Base-by-base conservation (phyloP, 2,797 vertebrate genomes). In the Spatula clypeata region DNA sequence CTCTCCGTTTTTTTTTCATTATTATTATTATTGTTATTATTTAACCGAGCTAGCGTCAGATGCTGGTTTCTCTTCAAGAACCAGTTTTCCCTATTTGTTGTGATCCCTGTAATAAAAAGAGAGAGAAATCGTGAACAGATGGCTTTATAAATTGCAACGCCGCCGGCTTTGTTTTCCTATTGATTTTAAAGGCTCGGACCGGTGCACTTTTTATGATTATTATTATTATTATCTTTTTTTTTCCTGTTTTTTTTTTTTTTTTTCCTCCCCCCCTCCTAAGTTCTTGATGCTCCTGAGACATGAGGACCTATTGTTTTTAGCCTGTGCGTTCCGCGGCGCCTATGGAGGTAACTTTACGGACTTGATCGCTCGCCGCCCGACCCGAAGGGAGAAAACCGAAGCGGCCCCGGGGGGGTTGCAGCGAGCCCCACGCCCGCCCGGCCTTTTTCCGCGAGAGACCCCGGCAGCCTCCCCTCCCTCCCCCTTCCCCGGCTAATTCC, bases 301-400 rank as follows among this genome's bases (percentile, higher is more conserved):
- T 80, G 94, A 94, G 92, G 94, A 93, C 88, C 94, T 96, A 93
- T 95, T 71, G 96, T 44, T 93, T 89, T 85, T 94, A 91, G 95
- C 54, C 80, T 57, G 76, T 80, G 83, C 67, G 49, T 86, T 80
- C 54, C 62, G 19, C 72, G 70, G 91, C 84, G 97, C 86, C 89
- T 95, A 95, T 93, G 91, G 92, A 96, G 95, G 75, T 94, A 96
- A 96, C 95, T 95, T 96, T 96, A 88, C 81, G 77, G 95, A 95
- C 97, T 96, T 93, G 92, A 91, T 88, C 74, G 80, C 72, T 79
- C 79, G 80, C 87, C 81, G 79, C 79, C 77, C 80, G 87, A 92
- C 16, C 89, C 93, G 40, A 80, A 49, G 40, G 91, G 66, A 93
- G 89, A 67, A 14, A 55, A 23, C 86, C 91, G 17, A 53, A 84